phyloP scores from a whole-genome alignment of 2,888 invertebrate genomes.

The Rosalia funebris region DNA sequence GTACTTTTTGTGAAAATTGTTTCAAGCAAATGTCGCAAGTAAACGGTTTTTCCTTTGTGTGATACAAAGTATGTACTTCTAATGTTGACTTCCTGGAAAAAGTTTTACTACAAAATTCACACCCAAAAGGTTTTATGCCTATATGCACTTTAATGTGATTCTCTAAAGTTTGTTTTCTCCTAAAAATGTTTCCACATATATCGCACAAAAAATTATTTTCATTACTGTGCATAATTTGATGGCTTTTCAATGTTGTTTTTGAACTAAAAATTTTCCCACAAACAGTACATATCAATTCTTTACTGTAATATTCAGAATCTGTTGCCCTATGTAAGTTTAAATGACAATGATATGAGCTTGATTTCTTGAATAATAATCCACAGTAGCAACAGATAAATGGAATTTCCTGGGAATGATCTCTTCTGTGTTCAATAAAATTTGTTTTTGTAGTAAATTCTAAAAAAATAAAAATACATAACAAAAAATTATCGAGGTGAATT shows the following conservation, averaged over 20 bases:
- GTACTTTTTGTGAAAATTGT: constrained; percentile 10
- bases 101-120: constrained; percentile 10
- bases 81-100: constrained; percentile 17
- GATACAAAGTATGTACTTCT: constrained; percentile 9
- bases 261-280: constrained; percentile 16
- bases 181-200: constrained; percentile 18
- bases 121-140: constrained; percentile 14
- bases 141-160: constrained; percentile 12
- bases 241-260: constrained; percentile 8
- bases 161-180: constrained; percentile 11
- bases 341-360: constrained; percentile 10
- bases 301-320: constrained; percentile 5
- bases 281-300: constrained; percentile 5
- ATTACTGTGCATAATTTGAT: constrained; percentile 6
- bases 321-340: constrained; percentile 11
- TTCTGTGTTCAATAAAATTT: constrained; percentile 9
- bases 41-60: constrained; percentile 21
- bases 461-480: too few species aligned
- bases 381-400: constrained; percentile 22
- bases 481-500: too few species aligned
- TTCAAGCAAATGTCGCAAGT: constrained; percentile 14
- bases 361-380: constrained; percentile 17
- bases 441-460: constrained; percentile 14
- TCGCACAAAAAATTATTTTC: constrained; percentile 17
- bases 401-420: constrained; percentile 13